These are phyloP conservation scores for Platyscapa corneri DNA, from an alignment of 1,140 invertebrate genomes.

Conservation along the genomic window DNA sequence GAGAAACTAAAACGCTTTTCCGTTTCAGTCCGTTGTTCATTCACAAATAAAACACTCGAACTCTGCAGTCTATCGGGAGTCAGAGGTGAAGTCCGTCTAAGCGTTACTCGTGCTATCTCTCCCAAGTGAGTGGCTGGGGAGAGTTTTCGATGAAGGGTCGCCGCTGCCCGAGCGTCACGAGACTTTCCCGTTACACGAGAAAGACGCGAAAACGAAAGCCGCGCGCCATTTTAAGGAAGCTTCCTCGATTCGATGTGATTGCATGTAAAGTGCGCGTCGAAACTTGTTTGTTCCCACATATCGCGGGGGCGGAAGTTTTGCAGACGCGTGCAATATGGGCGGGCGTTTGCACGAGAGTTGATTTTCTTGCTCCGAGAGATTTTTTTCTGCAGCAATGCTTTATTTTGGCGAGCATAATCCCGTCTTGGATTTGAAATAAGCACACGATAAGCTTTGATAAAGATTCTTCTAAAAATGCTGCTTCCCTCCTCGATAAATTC, in stretches of 20 bases:
- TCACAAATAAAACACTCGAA: too few relatives aligned
- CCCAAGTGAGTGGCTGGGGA: neutral
- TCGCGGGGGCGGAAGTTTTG: conserved; percentile 17
- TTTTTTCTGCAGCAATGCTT: neutral
- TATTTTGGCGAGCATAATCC: neutral
- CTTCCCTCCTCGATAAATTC: too few relatives aligned
- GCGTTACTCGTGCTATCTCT: neutral
- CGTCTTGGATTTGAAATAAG: neutral
- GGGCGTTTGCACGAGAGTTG: neutral
- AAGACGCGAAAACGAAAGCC: conserved; percentile 39
- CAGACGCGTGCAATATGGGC: neutral
- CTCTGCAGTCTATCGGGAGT: neutral
- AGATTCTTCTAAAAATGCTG: too few relatives aligned
- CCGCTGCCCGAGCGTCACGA: too few relatives aligned
- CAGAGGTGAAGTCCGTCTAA: neutral
- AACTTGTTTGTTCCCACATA: conserved; percentile 14
- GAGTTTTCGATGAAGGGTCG: too few relatives aligned
- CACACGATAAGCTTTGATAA: neutral
- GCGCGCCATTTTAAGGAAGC: conserved; percentile 32
- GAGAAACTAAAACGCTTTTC: too few relatives aligned
- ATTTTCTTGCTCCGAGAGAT: neutral
- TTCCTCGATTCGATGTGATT: conserved; percentile 21
- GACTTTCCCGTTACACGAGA: conserved; percentile 44
- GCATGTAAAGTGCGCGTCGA: conserved; percentile 1
- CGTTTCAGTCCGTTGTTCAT: too few relatives aligned